Evolutionary conservation across 1,140 invertebrate species (phyloP).

Genomic region (Heliconius hewitsoni): DNA sequence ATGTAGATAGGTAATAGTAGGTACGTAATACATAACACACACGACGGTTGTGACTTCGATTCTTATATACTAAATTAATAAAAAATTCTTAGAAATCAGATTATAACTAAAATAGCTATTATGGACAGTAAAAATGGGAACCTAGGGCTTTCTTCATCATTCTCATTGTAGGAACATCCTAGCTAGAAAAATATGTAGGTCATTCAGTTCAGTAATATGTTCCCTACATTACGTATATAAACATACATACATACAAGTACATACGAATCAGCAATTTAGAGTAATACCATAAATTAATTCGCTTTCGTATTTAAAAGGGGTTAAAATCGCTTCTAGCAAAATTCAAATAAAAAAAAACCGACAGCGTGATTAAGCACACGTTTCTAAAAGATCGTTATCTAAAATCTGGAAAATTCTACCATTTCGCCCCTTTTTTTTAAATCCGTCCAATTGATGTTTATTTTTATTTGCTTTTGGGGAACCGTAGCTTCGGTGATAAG

Average conservation of each 20-base stretch:
- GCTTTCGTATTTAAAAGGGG: constrained; percentile 7
- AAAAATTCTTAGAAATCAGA: no score
- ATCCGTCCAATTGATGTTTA: constrained; percentile 35
- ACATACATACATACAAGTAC: background rate
- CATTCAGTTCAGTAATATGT: background rate
- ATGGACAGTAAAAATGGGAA: no score
- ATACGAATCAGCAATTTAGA: background rate
- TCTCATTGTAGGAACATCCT: no score
- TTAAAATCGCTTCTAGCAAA: constrained; percentile 8
- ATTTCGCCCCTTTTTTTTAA: constrained; percentile 43
- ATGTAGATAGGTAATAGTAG: no score
- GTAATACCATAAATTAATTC: constrained; percentile 11
- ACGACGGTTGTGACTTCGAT: no score
- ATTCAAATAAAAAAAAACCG: constrained; percentile 36
- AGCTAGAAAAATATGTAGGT: background rate
- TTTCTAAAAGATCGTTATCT: constrained; percentile 52
- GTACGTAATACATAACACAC: no score
- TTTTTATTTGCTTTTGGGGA: constrained; percentile 43
- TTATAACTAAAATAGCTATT: no score
- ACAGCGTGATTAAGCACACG: constrained; percentile 49
- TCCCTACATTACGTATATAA: background rate
- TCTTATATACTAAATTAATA: no score
- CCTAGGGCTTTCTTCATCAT: no score
- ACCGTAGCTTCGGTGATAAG: constrained; percentile 8
- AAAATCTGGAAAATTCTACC: constrained; percentile 39